A percentile compares a stretch with the other conserved stretches of the same genome.
phyloP scores from a whole-genome alignment of 2,888 invertebrate genomes.

The Rapana venosa region DNA sequence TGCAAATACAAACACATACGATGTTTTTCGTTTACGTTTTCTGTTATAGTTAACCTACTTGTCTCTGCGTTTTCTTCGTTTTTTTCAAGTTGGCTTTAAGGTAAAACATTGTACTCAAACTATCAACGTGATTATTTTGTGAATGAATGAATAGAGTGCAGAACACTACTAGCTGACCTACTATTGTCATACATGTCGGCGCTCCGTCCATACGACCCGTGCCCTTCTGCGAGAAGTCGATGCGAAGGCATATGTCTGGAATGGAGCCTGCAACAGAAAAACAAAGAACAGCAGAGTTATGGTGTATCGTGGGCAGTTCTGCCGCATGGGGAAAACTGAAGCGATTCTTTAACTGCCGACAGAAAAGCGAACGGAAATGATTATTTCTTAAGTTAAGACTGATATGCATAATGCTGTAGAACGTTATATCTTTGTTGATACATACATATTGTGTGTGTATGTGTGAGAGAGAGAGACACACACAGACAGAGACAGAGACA shows the following conservation, averaged over 20 bases:
- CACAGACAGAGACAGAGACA: no score
- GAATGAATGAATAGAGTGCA: neutral
- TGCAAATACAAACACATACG: no score
- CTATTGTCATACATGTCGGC: constrained; percentile 48
- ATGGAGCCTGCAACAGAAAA: constrained; percentile 32
- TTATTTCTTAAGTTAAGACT: neutral
- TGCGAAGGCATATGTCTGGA: constrained; percentile 47
- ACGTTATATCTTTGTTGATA: no score
- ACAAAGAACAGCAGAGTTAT: neutral
- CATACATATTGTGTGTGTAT: no score
- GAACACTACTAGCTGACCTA: constrained; percentile 45
- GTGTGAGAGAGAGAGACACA: no score
- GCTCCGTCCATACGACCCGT: constrained; percentile 45
- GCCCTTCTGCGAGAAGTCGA: constrained; percentile 47
- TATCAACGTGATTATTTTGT: neutral
- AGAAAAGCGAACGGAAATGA: neutral
- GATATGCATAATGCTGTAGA: neutral
- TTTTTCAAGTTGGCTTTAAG: no score
- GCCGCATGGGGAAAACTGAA: no score
- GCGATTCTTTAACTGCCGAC: neutral
- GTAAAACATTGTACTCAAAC: no score
- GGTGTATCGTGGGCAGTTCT: no score
- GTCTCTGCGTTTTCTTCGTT: no score
- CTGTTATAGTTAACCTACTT: no score
- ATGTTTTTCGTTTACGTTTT: no score